Evolutionary conservation across 2,888 invertebrate species (phyloP), one percentile per base, ranked within the genome.

Genomic region (Candidula unifasciata): DNA sequence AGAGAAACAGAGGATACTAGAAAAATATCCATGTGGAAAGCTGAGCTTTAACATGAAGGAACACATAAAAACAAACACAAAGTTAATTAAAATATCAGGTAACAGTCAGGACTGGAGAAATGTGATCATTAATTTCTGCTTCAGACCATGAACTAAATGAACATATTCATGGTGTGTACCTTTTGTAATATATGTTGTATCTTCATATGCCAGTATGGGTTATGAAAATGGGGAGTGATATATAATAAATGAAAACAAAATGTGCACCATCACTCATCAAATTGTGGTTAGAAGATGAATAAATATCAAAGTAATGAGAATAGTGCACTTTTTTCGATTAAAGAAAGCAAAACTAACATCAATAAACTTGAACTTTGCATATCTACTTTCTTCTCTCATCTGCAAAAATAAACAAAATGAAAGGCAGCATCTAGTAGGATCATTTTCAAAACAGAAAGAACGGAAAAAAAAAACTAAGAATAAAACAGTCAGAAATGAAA

Each of bases 311-410:
- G 30, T 21, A 27, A 30, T 57, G 18, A 60, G 37, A 64, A 37
- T 16, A 71, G 3, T 69, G 52, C 30, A 44, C 35, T 60, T 8
- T 35, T n/a, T 37, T 44, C 13, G 44, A n/a, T 64, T 18, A 64
- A 78, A 78, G 71, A 33, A 80, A 54, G n/a, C 27, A 69, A 54
- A 71, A 80, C 80, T 69, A 71, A 80, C 80, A 80, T 80, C 80
- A 69, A 80, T 21, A 13, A 80, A 52, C 80, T 80, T 80, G 80
- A 35, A 35, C 52, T 80, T 80, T 33, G 71, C n/a, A 52, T 80
- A 68, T 68, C 69, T 69, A 71, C 69, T 80, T n/a, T 80, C 80
- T 71, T 68, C 69, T 80, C 71, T 80, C 80, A 80, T 80, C 80
- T 80, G 80, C 52, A 69, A 71, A 80, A 78, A 33, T 24, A 80